Conservation (phyloP, 2,113 vertebrate species). For the Triplophysa siluroides region DNA sequence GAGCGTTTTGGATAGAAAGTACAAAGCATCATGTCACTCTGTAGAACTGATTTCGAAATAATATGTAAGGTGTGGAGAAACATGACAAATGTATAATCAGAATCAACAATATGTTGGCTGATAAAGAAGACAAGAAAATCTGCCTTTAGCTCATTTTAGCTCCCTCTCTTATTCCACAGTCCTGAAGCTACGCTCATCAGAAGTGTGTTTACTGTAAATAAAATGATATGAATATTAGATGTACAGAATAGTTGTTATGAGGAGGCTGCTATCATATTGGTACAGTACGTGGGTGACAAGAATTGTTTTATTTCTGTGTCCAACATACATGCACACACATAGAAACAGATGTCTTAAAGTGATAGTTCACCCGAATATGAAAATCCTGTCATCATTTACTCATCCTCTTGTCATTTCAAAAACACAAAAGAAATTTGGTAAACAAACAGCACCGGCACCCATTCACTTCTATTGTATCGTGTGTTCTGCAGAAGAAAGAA, state of each 20-base stretch:
- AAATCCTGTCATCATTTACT: too few relatives aligned
- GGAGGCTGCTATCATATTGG: constrained; percentile 54
- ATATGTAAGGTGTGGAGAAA: not conserved
- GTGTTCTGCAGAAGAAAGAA: too few relatives aligned
- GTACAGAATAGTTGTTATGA: constrained; percentile 54
- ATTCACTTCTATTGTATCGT: too few relatives aligned
- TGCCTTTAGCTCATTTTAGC: not conserved
- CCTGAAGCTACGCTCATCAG: not conserved
- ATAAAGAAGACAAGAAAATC: not conserved
- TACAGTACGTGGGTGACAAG: constrained; percentile 29
- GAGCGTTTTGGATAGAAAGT: not conserved
- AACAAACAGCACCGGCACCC: too few relatives aligned
- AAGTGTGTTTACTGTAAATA: constrained; percentile 27
- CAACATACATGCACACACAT: not conserved
- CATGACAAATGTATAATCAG: not conserved
- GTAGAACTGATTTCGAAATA: not conserved
- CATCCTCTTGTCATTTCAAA: too few relatives aligned
- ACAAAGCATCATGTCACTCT: not conserved
- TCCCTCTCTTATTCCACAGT: not conserved
- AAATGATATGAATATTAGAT: constrained; percentile 44
- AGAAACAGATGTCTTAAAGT: not conserved
- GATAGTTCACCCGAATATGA: not conserved
- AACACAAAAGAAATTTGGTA: too few relatives aligned
- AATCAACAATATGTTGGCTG: not conserved
- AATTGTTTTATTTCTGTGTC: not conserved